Evolutionary conservation across 2,888 invertebrate genomes (phyloP), one percentile per base, ranked within the genome.

Genomic region (Sphaerophoria rueppellii): DNA sequence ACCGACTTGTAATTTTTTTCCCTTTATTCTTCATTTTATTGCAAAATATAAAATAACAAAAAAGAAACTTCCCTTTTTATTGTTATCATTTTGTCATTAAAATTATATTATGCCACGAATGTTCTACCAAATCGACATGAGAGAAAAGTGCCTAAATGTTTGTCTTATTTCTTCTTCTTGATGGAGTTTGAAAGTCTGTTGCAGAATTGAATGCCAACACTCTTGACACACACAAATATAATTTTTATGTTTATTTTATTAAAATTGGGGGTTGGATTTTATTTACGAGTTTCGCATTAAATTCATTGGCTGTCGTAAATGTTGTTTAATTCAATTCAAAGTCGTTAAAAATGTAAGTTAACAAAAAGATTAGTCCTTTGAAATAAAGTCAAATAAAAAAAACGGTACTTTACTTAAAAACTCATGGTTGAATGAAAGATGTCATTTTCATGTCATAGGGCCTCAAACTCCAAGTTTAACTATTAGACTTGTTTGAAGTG

Each of bases 221-320:
- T 48, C 61, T 63, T 63, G 63, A 48, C 63, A 46, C 32, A 34
- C 63, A 63, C 34, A 63, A 52, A 81, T 71, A 32, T 76, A 50
- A 70, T 65, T 63, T 65, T 65, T 52, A 71, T 76, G 52, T 58
- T 3, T 4, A 52, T 75, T 75, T 75, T 57, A 69, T 80, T 70
- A 63, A 63, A 63, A 63, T 50, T 50, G 50, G 40, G 12, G 35
- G 32, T 61, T 43, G 14, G 24, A 2, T 24, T 24, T 24, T 34
- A 57, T 78, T 78, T 73, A 77, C 46, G 70, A 70, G 57, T 43
- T 9, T 24, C 65, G 57, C 61, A 61, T 60, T 67, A 67, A 77
- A 72, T 77, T 77, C 67, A 82, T 82, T 77, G 72, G 61, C 46
- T 43, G 60, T 60, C 69, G 69, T 82, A 73, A 82, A 78, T 78